Percentiles rank a stretch among this genome's conserved stretches.
Evolutionary conservation across 2,113 vertebrate species (phyloP).

Genomic region (Myodes glareolus): DNA sequence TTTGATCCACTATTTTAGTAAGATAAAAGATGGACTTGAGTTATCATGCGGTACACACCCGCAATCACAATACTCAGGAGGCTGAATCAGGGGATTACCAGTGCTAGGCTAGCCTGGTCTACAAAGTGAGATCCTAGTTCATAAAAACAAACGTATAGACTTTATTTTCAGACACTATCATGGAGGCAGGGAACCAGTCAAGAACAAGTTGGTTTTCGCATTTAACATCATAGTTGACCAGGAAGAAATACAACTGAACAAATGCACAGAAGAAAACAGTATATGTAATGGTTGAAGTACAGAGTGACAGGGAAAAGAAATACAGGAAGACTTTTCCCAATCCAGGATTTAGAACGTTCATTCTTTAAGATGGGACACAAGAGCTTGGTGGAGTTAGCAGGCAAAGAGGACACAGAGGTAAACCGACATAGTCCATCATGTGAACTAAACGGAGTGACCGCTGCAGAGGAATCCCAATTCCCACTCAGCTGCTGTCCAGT

Average conservation of each 20-base stretch:
- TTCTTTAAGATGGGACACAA: not conserved
- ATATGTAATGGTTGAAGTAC: not conserved
- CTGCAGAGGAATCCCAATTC: not conserved
- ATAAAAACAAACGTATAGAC: not conserved
- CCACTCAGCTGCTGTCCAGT: not conserved
- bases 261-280: not conserved
- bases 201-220: not conserved
- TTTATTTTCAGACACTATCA: not conserved
- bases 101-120: not conserved
- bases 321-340: not conserved
- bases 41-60: not conserved
- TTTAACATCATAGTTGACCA: not conserved
- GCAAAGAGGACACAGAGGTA: not conserved
- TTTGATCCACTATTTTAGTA: not conserved
- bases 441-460: not conserved
- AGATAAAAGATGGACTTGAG: not conserved
- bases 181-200: not conserved
- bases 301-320: not conserved
- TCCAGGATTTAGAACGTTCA: not conserved
- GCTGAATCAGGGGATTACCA: not conserved
- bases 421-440: not conserved
- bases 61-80: not conserved
- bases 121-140: not conserved
- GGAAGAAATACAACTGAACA: not conserved
- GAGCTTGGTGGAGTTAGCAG: not conserved